Evolutionary conservation across 2,888 invertebrate genomes (phyloP).

Genomic region (Lutraria lutraria): DNA sequence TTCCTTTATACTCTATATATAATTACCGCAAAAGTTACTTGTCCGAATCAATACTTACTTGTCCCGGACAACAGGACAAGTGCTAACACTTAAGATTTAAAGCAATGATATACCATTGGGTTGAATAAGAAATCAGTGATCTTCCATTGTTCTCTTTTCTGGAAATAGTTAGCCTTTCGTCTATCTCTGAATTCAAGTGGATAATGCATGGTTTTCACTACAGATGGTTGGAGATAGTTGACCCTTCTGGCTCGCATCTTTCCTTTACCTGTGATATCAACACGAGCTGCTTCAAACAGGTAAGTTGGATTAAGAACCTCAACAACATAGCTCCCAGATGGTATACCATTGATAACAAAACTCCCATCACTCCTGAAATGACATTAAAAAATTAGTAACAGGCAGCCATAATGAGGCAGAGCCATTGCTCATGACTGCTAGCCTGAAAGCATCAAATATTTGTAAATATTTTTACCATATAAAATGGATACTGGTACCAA

Average conservation of each 20-base stretch:
- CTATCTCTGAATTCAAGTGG: slow-evolving; percentile 95
- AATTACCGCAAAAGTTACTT: no score
- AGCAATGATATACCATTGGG: slow-evolving; percentile 91
- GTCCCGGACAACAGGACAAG: no score
- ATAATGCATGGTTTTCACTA: slow-evolving; percentile 93
- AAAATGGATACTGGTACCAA: no score
- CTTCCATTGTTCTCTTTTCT: slow-evolving; percentile 97
- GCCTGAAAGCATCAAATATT: no score
- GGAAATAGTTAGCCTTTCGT: slow-evolving; percentile 92
- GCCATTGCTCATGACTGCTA: no score
- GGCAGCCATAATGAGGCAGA: neutral
- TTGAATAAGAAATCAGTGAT: slow-evolving; percentile 98
- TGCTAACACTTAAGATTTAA: no score
- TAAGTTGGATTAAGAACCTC: slow-evolving; percentile 96
- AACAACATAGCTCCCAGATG: slow-evolving; percentile 93
- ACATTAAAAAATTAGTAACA: neutral
- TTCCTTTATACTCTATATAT: no score
- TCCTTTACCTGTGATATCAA: slow-evolving; percentile 99
- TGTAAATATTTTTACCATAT: no score
- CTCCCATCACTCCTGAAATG: slow-evolving; percentile 93
- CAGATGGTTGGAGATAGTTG: slow-evolving; percentile 96
- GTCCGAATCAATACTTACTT: no score
- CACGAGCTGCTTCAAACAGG: slow-evolving; percentile 96
- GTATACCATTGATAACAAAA: slow-evolving; percentile 93
- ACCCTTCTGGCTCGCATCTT: slow-evolving; percentile 98